Evolutionary conservation across 2,888 invertebrate genomes (phyloP), one percentile per base, ranked within the genome.

Genomic region (Caenorhabditis sp.): DNA sequence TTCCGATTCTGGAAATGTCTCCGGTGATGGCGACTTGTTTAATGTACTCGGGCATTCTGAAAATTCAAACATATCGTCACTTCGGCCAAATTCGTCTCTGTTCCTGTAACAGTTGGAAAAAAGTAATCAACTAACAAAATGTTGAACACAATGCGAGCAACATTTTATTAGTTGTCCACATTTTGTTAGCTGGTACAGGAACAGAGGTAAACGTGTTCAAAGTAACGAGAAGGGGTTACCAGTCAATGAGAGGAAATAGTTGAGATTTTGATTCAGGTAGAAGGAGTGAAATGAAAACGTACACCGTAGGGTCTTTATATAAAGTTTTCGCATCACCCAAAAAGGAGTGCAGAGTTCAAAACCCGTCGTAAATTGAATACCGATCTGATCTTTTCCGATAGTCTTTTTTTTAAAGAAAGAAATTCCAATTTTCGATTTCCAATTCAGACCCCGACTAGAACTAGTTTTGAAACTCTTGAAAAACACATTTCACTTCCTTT

Each of bases 11-110:
- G n/a, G 87, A 86, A 28, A 89, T 75, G 31, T 89, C 89, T 26
- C 89, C 89, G 35, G 87, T 89, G 22, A 89, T 81, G 0, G 88
- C 84, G 10, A 89, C 89, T 68, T 89, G 89, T 61, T 89, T 89
- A 75, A 89, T 87, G 74, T 89, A 89, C 31, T 89, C 88, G 12
- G 76, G 61, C 76, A 77, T 77, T 76, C 47, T 75, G 66, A 1
- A 66, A 54, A 22, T 8, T 2, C 19, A 4, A 47, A 47, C 16
- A 44, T 14, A 19, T n/a, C n/a, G n/a, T n/a, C n/a, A n/a, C n/a
- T n/a, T n/a, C n/a, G n/a, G n/a, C n/a, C n/a, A n/a, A n/a, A n/a
- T n/a, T n/a, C n/a, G n/a, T n/a, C n/a, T n/a, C n/a, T n/a, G n/a
- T n/a, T n/a, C n/a, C n/a, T n/a, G n/a, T n/a, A n/a, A n/a, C n/a